A percentile compares a stretch with the other conserved stretches of the same genome.
Evolutionary conservation across 92 coral and sea anemone genomes (phyloP).

Genomic region (Umimayanthus chanpuru): DNA sequence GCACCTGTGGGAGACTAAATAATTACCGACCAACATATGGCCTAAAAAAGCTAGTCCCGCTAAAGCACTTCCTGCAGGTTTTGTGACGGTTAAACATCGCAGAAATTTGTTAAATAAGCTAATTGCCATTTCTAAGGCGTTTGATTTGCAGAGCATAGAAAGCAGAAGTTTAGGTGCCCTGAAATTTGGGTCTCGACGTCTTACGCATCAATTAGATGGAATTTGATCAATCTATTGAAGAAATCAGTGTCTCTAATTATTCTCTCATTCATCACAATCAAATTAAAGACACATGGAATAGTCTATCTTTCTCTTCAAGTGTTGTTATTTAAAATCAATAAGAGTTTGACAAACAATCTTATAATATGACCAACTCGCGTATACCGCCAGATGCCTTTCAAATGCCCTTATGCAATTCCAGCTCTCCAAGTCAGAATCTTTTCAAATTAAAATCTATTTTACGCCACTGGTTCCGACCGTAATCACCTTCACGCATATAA

Average conservation of each 20-base stretch:
- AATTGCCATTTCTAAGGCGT: background rate
- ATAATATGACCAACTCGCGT: background rate
- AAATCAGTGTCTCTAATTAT: constrained; percentile 14
- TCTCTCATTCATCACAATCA: constrained; percentile 23
- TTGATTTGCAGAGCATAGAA: background rate
- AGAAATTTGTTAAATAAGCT: too few relatives aligned
- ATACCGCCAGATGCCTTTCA: background rate
- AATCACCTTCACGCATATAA: background rate
- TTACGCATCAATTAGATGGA: background rate
- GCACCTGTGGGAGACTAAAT: background rate
- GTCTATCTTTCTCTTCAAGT: constrained; percentile 11
- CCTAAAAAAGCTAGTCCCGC: too few relatives aligned
- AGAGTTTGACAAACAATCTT: background rate
- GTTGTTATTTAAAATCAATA: constrained; percentile 9
- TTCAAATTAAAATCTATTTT: background rate
- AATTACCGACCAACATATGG: background rate
- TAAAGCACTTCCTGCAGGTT: too few relatives aligned
- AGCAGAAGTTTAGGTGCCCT: background rate
- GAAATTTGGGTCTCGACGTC: background rate
- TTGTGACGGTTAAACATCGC: background rate
- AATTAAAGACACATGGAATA: constrained; percentile 17
- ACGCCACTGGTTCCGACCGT: background rate
- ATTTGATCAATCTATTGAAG: background rate
- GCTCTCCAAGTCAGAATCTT: background rate
- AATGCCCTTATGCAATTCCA: background rate